These are phyloP conservation scores for Theropithecus gelada DNA, from an alignment of 2,113 vertebrate genomes.

Conservation along the genomic window DNA sequence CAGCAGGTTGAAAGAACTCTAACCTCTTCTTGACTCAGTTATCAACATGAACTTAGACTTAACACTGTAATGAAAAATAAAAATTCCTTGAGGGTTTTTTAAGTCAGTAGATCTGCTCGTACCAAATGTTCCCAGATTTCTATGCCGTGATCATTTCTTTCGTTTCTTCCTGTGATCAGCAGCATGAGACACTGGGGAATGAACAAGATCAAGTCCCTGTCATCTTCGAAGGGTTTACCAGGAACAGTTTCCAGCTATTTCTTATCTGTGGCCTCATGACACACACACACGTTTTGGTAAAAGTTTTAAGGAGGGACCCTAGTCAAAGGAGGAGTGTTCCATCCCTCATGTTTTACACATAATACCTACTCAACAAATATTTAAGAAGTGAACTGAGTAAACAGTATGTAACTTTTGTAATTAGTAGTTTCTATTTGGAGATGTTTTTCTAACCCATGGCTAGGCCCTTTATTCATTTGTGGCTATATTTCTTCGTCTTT, in stretches of 20 bases:
- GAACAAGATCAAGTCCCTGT: background rate
- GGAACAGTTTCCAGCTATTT: background rate
- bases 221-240: background rate
- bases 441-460: background rate
- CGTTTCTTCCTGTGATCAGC: background rate
- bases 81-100: background rate
- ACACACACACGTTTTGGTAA: background rate
- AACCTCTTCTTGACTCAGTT: background rate
- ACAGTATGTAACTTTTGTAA: background rate
- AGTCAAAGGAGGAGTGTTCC: background rate
- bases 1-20: background rate
- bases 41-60: background rate
- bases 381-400: background rate
- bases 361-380: background rate
- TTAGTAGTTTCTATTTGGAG: background rate
- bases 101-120: background rate
- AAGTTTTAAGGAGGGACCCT: background rate
- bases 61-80: background rate
- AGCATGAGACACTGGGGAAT: background rate
- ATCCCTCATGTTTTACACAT: background rate
- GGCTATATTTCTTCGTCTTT: background rate
- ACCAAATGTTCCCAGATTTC: background rate
- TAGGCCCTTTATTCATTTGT: background rate
- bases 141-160: background rate
- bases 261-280: background rate